Evolutionary conservation across 1,140 invertebrate species (phyloP).

Genomic region (Pachypeltis micranthus): DNA sequence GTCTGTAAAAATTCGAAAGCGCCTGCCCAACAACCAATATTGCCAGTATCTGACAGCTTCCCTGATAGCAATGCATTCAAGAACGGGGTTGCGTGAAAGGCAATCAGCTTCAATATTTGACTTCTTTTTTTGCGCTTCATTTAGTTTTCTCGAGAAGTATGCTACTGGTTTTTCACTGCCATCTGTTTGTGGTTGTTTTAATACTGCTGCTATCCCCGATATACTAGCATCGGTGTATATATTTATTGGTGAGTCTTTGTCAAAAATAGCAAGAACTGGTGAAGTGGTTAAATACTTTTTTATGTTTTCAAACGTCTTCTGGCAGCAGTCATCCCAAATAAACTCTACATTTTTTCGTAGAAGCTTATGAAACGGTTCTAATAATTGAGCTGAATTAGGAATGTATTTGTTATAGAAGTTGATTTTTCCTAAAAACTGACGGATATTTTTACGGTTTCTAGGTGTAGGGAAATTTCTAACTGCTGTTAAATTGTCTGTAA

Average conservation of each 20-base stretch:
- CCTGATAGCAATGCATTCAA: no score
- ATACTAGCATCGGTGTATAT: conserved; percentile 32
- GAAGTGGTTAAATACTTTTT: conserved; percentile 2
- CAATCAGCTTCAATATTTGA: no score
- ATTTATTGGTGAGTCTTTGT: conserved; percentile 23
- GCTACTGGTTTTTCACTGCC: no score
- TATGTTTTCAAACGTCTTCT: background rate
- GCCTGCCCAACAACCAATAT: no score
- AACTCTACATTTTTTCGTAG: conserved; percentile 30
- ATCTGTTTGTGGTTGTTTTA: conserved; percentile 2
- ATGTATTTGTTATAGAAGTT: conserved; percentile 32
- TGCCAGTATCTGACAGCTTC: no score
- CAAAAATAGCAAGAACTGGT: conserved; percentile 6
- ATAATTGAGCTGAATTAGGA: conserved; percentile 28
- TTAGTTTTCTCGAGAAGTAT: no score
- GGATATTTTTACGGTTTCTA: conserved; percentile 23
- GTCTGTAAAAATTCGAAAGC: no score
- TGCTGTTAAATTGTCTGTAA: conserved; percentile 31
- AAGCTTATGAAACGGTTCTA: conserved; percentile 30
- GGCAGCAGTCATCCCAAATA: conserved; percentile 25
- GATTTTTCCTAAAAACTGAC: conserved; percentile 32
- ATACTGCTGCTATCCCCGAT: background rate
- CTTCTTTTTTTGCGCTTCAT: no score
- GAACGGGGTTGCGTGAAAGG: no score
- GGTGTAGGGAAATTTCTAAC: conserved; percentile 29